These are phyloP conservation scores for Eulemur albifrons DNA, from an alignment of 2,797 vertebrate genomes.

Conservation along the genomic window DNA sequence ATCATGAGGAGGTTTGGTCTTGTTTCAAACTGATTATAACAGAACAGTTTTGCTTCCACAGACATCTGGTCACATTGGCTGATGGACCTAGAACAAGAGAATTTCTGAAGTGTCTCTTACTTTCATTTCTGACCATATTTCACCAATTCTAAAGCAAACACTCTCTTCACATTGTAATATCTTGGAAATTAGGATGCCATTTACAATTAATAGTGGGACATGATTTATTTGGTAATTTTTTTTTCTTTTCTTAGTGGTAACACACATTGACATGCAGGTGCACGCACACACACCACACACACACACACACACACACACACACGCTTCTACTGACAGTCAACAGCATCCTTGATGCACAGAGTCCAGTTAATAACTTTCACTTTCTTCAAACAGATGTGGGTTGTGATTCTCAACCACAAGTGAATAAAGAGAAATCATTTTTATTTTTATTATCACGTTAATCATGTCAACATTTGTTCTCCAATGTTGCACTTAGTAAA, in stretches of 20 bases:
- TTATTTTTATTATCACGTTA: not conserved
- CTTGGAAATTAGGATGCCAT: not conserved
- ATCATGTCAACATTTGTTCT: not conserved
- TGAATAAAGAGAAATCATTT: not conserved
- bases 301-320: not conserved
- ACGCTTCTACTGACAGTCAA: not conserved
- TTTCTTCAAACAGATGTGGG: not conserved
- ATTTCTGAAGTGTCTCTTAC: not conserved
- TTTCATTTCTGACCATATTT: not conserved
- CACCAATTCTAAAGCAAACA: not conserved
- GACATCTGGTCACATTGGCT: not conserved
- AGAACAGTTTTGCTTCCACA: not conserved
- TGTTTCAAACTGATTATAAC: not conserved
- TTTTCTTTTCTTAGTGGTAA: not conserved
- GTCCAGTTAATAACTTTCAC: not conserved
- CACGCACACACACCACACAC: fast-evolving
- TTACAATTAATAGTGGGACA: not conserved
- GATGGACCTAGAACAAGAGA: not conserved
- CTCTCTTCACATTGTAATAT: not conserved
- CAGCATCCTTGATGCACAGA: not conserved
- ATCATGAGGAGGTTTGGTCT: not conserved
- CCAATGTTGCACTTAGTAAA: not conserved
- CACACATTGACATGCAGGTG: too few species aligned
- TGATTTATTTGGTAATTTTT: not conserved
- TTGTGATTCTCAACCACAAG: not conserved